Conservation (phyloP, 2,888 invertebrate species). For the Lamellibrachia satsuma region DNA sequence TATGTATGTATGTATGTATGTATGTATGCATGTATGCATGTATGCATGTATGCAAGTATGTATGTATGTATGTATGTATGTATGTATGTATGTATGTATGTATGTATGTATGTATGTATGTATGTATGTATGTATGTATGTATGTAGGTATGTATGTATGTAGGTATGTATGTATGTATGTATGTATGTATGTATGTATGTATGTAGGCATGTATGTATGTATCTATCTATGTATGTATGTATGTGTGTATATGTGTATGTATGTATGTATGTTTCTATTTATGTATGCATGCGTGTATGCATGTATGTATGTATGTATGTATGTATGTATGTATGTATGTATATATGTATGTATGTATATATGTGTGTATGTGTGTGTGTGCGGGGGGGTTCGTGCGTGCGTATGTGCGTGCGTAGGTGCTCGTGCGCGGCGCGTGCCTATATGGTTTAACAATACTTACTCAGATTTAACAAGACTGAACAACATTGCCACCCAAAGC, state of each 20-base stretch:
- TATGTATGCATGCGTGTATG: background rate
- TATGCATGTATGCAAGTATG: no score
- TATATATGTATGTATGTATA: background rate
- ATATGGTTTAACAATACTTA: background rate
- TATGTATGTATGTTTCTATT: background rate
- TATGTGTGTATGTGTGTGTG: background rate
- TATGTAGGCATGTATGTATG: no score
- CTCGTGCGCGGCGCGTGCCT: background rate
- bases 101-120: constrained; percentile 23
- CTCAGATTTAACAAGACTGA: no score
- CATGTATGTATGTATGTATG: background rate
- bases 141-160: background rate
- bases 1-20: constrained; percentile 21
- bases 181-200: no score
- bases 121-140: constrained; percentile 5
- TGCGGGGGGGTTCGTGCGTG: background rate
- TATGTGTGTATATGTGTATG: background rate
- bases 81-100: constrained; percentile 25
- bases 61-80: constrained; percentile 26
- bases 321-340: background rate
- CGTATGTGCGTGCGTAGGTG: background rate
- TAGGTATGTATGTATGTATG: no score
- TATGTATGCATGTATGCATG: background rate
- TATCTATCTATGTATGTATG: background rate
- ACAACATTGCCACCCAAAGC: no score